Evolutionary conservation across 2,888 invertebrate species (phyloP).

Genomic region (Conomelus anceps): DNA sequence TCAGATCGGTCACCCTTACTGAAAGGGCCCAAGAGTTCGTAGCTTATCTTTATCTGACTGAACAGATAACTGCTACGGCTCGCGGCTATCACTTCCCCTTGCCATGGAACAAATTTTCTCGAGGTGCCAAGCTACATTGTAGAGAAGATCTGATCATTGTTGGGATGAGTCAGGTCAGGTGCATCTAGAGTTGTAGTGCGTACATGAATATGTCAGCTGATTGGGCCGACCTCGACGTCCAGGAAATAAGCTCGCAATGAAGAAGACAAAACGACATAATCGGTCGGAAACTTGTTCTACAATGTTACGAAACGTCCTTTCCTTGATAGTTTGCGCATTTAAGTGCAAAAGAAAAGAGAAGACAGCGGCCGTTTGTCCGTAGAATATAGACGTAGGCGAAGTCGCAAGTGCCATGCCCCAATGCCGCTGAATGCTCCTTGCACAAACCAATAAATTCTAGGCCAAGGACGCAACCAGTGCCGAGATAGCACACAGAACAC

Average conservation of each 20-base stretch:
- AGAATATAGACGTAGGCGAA: background rate
- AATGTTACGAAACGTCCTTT: background rate
- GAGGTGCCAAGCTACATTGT: background rate
- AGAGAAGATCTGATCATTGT: background rate
- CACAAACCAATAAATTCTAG: background rate
- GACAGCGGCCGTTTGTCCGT: background rate
- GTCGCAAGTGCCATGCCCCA: background rate
- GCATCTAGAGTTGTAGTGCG: background rate
- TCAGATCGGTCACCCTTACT: too few relatives aligned
- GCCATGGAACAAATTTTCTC: too few relatives aligned
- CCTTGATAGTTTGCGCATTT: background rate
- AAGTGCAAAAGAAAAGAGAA: background rate
- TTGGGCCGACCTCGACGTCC: background rate
- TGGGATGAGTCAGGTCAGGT: background rate
- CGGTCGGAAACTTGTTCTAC: background rate
- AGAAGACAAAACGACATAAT: background rate
- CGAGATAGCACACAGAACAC: background rate
- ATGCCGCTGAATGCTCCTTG: background rate
- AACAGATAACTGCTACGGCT: too few relatives aligned
- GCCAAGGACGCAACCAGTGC: background rate
- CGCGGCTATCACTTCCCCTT: background rate
- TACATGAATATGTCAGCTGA: background rate
- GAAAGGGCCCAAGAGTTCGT: too few relatives aligned
- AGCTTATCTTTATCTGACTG: too few relatives aligned
- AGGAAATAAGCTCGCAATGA: background rate